Conservation (phyloP, 2,888 invertebrate genomes). For the Crossocerus cetratus region DNA sequence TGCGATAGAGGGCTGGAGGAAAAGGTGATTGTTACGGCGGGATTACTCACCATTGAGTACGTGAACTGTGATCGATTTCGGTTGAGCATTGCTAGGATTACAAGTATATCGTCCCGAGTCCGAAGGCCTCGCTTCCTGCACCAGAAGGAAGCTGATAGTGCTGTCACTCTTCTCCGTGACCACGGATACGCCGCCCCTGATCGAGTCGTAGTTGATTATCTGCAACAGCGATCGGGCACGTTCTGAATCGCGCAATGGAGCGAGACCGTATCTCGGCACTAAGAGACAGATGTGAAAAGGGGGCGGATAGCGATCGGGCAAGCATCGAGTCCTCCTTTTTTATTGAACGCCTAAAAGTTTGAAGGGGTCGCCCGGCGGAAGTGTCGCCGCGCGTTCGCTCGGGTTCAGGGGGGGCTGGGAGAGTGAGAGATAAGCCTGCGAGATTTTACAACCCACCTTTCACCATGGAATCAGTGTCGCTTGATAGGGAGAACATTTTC, state of each 20-base stretch:
- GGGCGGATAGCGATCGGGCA: background rate
- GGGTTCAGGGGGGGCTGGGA: background rate
- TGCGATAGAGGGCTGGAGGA: background rate
- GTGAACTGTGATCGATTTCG: constrained; percentile 94
- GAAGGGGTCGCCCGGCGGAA: background rate
- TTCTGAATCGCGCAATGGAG: constrained; percentile 22
- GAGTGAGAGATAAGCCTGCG: constrained; percentile 34
- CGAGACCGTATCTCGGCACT: background rate
- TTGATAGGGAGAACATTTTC: constrained; percentile 16
- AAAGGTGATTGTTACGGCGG: constrained; percentile 10
- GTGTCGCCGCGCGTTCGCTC: background rate
- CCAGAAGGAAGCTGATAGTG: constrained; percentile 92
- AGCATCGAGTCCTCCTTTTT: constrained; percentile 38
- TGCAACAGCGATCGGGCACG: constrained; percentile 76
- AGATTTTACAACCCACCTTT: constrained; percentile 15
- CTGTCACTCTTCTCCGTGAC: constrained; percentile 94
- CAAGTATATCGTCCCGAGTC: constrained; percentile 96
- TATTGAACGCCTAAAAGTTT: constrained; percentile 26
- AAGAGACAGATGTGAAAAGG: background rate
- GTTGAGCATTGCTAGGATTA: constrained; percentile 95
- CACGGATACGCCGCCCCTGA: constrained; percentile 93
- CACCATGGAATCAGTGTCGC: constrained; percentile 14
- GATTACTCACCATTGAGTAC: constrained; percentile 91
- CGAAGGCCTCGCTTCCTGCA: constrained; percentile 90
- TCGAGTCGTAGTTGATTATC: constrained; percentile 97